Percentiles rank a stretch among this genome's conserved stretches.
phyloP scores from a whole-genome alignment of 2,888 invertebrate genomes.

The Minunthozetes semirufus region DNA sequence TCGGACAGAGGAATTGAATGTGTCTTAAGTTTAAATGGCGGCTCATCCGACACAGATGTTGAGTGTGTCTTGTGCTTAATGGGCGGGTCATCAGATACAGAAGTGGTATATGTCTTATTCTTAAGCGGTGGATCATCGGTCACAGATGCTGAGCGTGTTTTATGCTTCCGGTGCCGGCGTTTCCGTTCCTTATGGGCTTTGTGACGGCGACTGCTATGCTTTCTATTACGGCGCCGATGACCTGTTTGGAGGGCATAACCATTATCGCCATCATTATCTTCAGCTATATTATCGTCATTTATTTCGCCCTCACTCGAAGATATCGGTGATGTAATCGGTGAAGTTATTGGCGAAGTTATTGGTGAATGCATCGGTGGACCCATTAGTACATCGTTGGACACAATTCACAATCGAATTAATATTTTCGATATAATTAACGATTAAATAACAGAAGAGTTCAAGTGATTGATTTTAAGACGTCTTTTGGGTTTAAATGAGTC shows the following conservation, averaged over 20 bases:
- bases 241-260: background rate
- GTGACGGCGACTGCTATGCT: conserved; percentile 12
- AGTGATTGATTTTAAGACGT: too few relatives aligned
- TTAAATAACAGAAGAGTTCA: too few relatives aligned
- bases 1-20: too few relatives aligned
- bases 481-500: too few relatives aligned
- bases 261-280: background rate
- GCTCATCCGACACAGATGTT: too few relatives aligned
- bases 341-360: background rate
- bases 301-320: conserved; percentile 11
- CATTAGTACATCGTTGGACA: background rate
- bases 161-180: conserved; percentile 21
- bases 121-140: too few relatives aligned
- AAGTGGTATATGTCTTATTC: too few relatives aligned
- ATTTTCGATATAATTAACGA: too few relatives aligned
- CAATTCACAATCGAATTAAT: background rate
- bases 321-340: background rate
- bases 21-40: too few relatives aligned
- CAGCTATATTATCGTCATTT: background rate
- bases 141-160: background rate
- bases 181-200: conserved; percentile 19
- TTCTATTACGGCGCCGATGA: background rate
- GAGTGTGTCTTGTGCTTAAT: too few relatives aligned
- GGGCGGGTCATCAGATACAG: too few relatives aligned
- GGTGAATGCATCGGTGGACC: conserved; percentile 1